Conservation (phyloP, 2,888 invertebrate genomes). For the Drosophila robusta region DNA sequence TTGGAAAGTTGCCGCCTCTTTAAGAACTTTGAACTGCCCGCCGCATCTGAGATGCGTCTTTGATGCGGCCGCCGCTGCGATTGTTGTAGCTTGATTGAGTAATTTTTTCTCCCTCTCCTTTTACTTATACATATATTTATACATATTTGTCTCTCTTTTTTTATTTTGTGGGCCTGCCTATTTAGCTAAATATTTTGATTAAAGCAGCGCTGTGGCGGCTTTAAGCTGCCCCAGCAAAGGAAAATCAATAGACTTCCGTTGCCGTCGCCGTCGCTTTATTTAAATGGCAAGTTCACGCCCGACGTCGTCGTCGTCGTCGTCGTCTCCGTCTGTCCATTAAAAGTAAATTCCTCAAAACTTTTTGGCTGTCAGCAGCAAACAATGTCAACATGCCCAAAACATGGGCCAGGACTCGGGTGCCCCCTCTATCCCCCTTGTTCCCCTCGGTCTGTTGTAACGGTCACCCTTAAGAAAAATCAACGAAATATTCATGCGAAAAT, state of each 20-base stretch:
- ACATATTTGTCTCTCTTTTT: too few species aligned
- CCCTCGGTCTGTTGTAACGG: conserved; percentile 37
- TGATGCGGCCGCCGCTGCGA: conserved; percentile 23
- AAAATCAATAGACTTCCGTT: conserved; percentile 79
- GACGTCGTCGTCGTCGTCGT: conserved; percentile 21
- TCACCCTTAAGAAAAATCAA: conserved; percentile 72
- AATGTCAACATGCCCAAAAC: conserved; percentile 77
- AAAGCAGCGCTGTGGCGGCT: conserved; percentile 60
- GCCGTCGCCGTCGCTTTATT: conserved; percentile 68
- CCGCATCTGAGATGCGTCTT: conserved; percentile 23
- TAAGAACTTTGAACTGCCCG: conserved; percentile 75
- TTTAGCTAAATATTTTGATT: conserved; percentile 78
- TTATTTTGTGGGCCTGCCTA: conserved; percentile 36
- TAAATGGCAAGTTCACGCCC: conserved; percentile 81
- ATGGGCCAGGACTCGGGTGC: conserved; percentile 38
- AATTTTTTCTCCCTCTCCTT: conserved; percentile 37
- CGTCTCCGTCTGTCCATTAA: conserved; percentile 77
- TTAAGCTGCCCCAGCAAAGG: conserved; percentile 46
- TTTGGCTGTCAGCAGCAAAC: conserved; percentile 76
- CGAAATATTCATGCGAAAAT: conserved; percentile 82
- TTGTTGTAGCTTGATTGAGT: conserved; percentile 64
- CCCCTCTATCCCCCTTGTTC: not conserved
- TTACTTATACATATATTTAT: too few species aligned
- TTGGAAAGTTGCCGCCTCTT: conserved; percentile 77
- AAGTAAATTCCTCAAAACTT: conserved; percentile 80